A percentile compares a stretch with the other conserved stretches of the same genome.
phyloP scores from a whole-genome alignment of 2,888 invertebrate species.

The Campaea margaritaria region DNA sequence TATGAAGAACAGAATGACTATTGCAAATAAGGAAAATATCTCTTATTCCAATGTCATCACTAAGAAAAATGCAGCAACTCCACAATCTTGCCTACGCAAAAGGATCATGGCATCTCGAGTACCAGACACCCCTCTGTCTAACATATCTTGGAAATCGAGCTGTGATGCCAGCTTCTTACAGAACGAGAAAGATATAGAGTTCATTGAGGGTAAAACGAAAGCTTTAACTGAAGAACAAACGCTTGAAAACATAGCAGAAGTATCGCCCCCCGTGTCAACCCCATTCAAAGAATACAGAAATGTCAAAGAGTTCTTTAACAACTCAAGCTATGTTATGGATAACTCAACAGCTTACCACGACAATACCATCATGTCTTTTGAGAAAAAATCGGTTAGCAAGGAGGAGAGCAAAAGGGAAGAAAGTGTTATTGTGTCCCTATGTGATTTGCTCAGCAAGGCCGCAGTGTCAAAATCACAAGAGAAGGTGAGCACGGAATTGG shows the following conservation, averaged over 20 bases:
- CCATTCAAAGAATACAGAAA: slow-evolving; percentile 73
- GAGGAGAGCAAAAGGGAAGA: slow-evolving; percentile 63
- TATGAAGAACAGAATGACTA: slow-evolving; percentile 49
- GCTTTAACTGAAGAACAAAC: slow-evolving; percentile 53
- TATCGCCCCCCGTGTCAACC: slow-evolving; percentile 69
- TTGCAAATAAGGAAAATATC: slow-evolving; percentile 68
- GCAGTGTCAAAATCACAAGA: slow-evolving; percentile 57
- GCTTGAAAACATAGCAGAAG: slow-evolving; percentile 63
- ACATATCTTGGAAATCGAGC: slow-evolving; percentile 69
- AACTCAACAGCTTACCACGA: slow-evolving; percentile 53
- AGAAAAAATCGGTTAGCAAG: slow-evolving; percentile 50
- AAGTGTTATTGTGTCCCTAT: slow-evolving; percentile 70
- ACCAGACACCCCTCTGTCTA: slow-evolving; percentile 64
- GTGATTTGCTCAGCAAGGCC: slow-evolving; percentile 70
- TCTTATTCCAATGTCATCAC: slow-evolving; percentile 25
- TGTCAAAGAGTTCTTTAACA: slow-evolving; percentile 66
- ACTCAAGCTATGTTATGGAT: slow-evolving; percentile 58
- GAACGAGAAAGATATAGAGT: slow-evolving; percentile 71
- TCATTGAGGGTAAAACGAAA: slow-evolving; percentile 58
- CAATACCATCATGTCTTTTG: slow-evolving; percentile 72
- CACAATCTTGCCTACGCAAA: slow-evolving; percentile 37
- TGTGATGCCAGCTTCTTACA: slow-evolving; percentile 74
- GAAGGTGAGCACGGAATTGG: slow-evolving; percentile 54
- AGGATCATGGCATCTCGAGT: slow-evolving; percentile 37
- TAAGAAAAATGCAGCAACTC: slow-evolving; percentile 32